Conservation (phyloP, 2,888 invertebrate genomes). For the Noctuana brunneofusca region DNA sequence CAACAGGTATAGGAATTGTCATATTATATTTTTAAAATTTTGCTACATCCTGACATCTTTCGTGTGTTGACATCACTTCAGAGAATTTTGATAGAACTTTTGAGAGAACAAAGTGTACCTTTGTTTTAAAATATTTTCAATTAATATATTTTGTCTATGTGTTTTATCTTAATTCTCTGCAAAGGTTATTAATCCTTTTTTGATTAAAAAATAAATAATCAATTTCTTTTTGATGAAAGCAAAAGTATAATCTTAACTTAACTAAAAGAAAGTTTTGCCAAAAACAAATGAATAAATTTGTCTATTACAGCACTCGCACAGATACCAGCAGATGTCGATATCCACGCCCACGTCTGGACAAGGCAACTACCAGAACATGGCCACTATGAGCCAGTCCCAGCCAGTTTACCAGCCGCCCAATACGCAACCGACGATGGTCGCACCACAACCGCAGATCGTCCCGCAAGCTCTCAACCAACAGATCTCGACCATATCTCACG, state of each 20-base stretch:
- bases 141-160: too few species aligned
- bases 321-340: conserved; percentile 73
- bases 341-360: conserved; percentile 63
- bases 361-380: conserved; percentile 65
- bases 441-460: conserved; percentile 33
- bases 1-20: conserved; percentile 44
- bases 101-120: too few species aligned
- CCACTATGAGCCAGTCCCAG: conserved; percentile 72
- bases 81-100: neutral
- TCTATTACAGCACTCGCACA: conserved; percentile 57
- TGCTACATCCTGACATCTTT: too few species aligned
- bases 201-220: too few species aligned
- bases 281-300: neutral
- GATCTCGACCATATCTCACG: conserved; percentile 49
- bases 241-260: too few species aligned
- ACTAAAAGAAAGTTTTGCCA: too few species aligned
- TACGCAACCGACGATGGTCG: conserved; percentile 20
- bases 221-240: too few species aligned
- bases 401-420: conserved; percentile 52
- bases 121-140: too few species aligned
- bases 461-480: conserved; percentile 49
- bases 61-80: neutral
- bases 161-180: too few species aligned
- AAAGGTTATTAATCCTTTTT: too few species aligned
- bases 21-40: neutral